Evolutionary conservation across 2,888 invertebrate genomes (phyloP).

Genomic region (Penaeus monodon): DNA sequence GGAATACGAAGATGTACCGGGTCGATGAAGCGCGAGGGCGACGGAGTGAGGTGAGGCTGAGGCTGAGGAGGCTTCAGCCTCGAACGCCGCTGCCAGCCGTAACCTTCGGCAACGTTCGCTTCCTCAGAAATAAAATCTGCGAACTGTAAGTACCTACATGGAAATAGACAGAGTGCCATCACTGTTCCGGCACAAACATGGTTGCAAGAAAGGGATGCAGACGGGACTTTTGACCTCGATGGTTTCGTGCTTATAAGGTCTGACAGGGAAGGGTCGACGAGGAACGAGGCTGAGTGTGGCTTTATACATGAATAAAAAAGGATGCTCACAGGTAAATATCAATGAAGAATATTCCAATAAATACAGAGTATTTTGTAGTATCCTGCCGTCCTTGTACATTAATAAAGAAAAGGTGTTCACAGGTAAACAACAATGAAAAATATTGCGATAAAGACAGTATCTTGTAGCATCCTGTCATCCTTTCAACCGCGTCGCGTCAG

Average conservation of each 20-base stretch:
- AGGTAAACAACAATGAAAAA: slow-evolving; percentile 9
- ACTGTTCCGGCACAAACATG: slow-evolving; percentile 12
- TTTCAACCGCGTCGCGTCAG: background rate
- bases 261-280: slow-evolving; percentile 21
- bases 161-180: slow-evolving; percentile 21
- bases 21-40: too few relatives aligned
- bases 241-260: slow-evolving; percentile 12
- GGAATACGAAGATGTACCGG: too few relatives aligned
- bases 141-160: slow-evolving; percentile 13
- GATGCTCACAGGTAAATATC: slow-evolving; percentile 20
- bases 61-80: too few relatives aligned
- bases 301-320: slow-evolving; percentile 10
- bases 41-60: too few relatives aligned
- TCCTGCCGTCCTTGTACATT: slow-evolving; percentile 11
- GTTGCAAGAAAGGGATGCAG: slow-evolving; percentile 24
- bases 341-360: slow-evolving; percentile 15
- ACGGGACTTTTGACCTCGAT: background rate
- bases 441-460: slow-evolving; percentile 33
- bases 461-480: slow-evolving; percentile 12
- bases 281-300: slow-evolving; percentile 20
- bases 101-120: slow-evolving; percentile 26
- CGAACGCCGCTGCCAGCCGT: slow-evolving; percentile 17
- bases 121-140: slow-evolving; percentile 27
- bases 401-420: slow-evolving; percentile 17
- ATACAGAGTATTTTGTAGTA: slow-evolving; percentile 23